These are phyloP conservation scores for Burhinus bistriatus DNA, from an alignment of 2,113 vertebrate species.

Conservation along the genomic window DNA sequence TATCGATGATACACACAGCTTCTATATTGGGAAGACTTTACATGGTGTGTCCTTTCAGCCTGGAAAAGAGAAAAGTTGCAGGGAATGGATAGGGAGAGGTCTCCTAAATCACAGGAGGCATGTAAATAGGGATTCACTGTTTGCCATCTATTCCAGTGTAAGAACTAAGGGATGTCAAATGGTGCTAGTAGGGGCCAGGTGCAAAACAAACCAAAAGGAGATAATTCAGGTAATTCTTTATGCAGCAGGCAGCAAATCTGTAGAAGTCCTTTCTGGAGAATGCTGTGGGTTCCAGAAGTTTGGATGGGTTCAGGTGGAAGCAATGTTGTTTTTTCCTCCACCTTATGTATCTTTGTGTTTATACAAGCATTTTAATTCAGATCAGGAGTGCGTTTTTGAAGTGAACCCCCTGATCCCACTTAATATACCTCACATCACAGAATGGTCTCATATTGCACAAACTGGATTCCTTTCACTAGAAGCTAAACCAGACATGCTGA, in stretches of 20 bases:
- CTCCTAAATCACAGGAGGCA: background rate
- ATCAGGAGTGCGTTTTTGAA: background rate
- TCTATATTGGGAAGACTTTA: background rate
- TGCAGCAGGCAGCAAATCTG: background rate
- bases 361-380: background rate
- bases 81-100: background rate
- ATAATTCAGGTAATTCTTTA: background rate
- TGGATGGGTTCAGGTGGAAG: background rate
- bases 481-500: background rate
- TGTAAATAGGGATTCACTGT: background rate
- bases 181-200: background rate
- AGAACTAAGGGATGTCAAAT: background rate
- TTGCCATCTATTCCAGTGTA: background rate
- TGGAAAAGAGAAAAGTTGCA: background rate
- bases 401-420: background rate
- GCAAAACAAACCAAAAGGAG: background rate
- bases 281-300: background rate
- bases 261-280: background rate
- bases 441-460: background rate
- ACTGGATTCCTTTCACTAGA: background rate
- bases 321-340: background rate
- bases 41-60: background rate
- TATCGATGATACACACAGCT: background rate
- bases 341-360: background rate
- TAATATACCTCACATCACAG: background rate